These are phyloP conservation scores for Dicyrtomina minuta DNA, from an alignment of 2,888 invertebrate genomes.

Conservation along the genomic window DNA sequence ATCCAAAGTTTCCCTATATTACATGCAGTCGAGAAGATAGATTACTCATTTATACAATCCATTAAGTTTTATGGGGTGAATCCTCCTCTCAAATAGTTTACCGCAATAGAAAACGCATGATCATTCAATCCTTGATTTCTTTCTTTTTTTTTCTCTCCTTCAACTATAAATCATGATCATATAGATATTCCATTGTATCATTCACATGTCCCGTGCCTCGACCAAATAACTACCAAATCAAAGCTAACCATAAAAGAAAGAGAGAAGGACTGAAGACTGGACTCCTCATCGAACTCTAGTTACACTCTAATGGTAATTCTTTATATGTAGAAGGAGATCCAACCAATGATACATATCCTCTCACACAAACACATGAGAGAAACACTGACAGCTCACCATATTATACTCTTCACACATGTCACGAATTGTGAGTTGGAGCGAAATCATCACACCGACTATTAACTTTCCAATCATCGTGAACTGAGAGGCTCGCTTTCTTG, in stretches of 20 bases:
- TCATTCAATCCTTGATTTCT: conserved; percentile 32
- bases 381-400: not conserved
- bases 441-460: conserved; percentile 33
- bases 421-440: conserved; percentile 32
- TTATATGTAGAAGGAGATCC: too few relatives aligned
- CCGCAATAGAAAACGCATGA: conserved; percentile 27
- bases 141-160: conserved; percentile 7
- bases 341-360: too few relatives aligned
- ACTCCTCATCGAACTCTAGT: too few relatives aligned
- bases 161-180: conserved; percentile 35
- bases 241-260: too few relatives aligned
- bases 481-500: conserved; percentile 30
- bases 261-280: too few relatives aligned
- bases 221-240: conserved; percentile 1
- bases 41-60: conserved; percentile 43
- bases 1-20: conserved; percentile 21
- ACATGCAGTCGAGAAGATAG: conserved; percentile 34
- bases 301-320: too few relatives aligned
- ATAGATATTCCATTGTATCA: conserved; percentile 14
- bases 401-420: conserved; percentile 30
- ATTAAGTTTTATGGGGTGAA: conserved; percentile 38
- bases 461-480: conserved; percentile 31
- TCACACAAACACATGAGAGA: not conserved
- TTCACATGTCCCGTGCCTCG: not conserved
- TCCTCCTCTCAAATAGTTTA: conserved; percentile 29